Percentiles rank a stretch among this genome's conserved stretches.
Evolutionary conservation across 2,113 vertebrate species (phyloP).

Genomic region (Dipodomys ordii): DNA sequence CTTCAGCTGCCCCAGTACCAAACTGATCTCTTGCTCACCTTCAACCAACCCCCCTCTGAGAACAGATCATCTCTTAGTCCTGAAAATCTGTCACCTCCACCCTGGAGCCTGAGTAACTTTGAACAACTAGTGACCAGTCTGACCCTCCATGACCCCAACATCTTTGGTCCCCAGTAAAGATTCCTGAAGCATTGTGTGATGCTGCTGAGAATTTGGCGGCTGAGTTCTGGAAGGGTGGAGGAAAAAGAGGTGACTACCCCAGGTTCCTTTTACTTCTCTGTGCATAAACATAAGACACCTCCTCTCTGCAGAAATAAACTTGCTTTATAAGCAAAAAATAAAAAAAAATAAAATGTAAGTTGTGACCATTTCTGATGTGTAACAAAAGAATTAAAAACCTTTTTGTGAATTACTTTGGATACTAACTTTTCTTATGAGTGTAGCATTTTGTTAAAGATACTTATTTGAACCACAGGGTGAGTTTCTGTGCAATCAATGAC

Average conservation of each 20-base stretch:
- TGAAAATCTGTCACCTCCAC: slow-evolving; percentile 65
- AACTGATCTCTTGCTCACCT: slow-evolving; percentile 92
- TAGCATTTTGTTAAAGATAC: background rate
- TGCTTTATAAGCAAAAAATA: slow-evolving; percentile 71
- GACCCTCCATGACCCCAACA: slow-evolving; percentile 88
- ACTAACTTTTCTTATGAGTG: background rate
- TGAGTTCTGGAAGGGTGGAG: background rate
- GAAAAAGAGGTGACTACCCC: background rate
- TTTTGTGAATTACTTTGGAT: background rate
- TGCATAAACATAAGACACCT: slow-evolving; percentile 64
- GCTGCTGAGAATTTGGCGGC: slow-evolving; percentile 10
- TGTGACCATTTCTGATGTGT: background rate
- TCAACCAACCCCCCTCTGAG: slow-evolving; percentile 90
- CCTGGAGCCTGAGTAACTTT: slow-evolving; percentile 91
- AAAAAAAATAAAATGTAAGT: too few species aligned
- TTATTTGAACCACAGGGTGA: background rate
- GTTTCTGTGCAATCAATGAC: background rate
- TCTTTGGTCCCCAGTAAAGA: slow-evolving; percentile 87
- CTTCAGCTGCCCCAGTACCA: slow-evolving; percentile 91
- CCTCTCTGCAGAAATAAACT: slow-evolving; percentile 80
- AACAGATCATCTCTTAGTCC: slow-evolving; percentile 64
- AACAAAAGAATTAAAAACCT: background rate
- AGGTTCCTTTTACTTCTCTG: slow-evolving; percentile 16
- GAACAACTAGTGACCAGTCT: slow-evolving; percentile 87
- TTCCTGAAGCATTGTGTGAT: background rate